Percentiles rank a stretch among this genome's conserved stretches.
These are phyloP conservation scores for Lagorchestes hirsutus DNA, from an alignment of 2,797 vertebrate species.

Conservation along the genomic window DNA sequence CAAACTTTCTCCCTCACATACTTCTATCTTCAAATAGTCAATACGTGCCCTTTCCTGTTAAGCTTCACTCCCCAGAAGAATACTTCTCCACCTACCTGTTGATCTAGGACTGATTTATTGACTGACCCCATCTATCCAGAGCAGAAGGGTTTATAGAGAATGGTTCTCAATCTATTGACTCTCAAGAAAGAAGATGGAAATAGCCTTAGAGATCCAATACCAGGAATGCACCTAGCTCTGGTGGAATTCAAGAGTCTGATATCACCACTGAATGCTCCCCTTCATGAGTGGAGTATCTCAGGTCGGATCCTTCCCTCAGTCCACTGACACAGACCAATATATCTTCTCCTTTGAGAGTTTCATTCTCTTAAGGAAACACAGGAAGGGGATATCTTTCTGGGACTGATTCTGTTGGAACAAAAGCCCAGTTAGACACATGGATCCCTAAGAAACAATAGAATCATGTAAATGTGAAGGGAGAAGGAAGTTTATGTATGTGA, in stretches of 20 bases:
- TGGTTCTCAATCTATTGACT: neutral
- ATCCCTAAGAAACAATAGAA: neutral
- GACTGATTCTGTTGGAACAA: neutral
- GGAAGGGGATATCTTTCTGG: neutral
- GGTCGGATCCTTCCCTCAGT: neutral
- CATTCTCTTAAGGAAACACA: neutral
- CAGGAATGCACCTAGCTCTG: neutral
- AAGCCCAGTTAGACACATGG: neutral
- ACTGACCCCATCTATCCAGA: neutral
- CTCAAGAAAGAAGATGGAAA: neutral
- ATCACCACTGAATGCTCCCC: neutral
- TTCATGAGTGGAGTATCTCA: neutral
- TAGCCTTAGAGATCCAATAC: neutral
- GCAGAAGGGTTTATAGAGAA: neutral
- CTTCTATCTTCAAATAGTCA: neutral
- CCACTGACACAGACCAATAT: neutral
- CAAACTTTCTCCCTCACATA: neutral
- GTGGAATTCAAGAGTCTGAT: neutral
- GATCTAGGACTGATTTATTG: neutral
- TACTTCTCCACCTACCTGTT: neutral
- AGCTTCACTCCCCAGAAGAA: neutral
- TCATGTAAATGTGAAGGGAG: neutral
- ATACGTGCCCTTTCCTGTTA: neutral
- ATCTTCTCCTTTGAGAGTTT: neutral
- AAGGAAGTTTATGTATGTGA: neutral